These are phyloP conservation scores for Ips typographus DNA, from an alignment of 1,140 invertebrate genomes.

Conservation along the genomic window DNA sequence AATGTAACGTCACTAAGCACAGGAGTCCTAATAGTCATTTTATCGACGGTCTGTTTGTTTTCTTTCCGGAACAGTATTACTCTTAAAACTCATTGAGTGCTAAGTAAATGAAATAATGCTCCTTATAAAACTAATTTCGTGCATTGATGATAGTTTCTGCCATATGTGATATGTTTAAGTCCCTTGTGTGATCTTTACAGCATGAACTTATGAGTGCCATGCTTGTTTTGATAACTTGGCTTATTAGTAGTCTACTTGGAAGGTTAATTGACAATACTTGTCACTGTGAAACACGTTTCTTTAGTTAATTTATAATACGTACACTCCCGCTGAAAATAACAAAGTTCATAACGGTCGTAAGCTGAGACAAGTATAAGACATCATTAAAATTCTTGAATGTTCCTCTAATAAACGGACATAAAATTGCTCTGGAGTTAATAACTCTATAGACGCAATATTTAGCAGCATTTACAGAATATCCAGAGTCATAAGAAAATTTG, in stretches of 20 bases:
- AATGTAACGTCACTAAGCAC: conserved; percentile 11
- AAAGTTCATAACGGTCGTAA: too few relatives aligned
- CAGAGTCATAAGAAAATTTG: conserved; percentile 7
- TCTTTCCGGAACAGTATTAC: background rate
- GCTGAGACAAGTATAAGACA: too few relatives aligned
- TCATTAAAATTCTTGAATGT: background rate
- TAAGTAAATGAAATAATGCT: background rate
- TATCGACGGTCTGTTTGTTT: conserved; percentile 2
- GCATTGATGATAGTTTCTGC: background rate
- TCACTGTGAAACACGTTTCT: too few relatives aligned
- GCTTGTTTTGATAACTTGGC: too few relatives aligned
- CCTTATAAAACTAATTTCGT: background rate
- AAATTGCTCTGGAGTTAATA: conserved; percentile 1
- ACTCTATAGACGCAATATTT: conserved; percentile 1
- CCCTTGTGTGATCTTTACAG: too few relatives aligned
- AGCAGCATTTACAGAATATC: background rate
- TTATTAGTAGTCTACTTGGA: too few relatives aligned
- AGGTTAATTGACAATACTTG: too few relatives aligned
- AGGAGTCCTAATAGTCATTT: background rate
- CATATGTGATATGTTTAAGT: background rate
- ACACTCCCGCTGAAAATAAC: too few relatives aligned
- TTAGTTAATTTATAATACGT: too few relatives aligned
- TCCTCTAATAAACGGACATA: background rate
- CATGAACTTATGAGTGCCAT: too few relatives aligned
- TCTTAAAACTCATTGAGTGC: background rate